phyloP scores from a whole-genome alignment of 1,140 invertebrate species.

The Plutomurus gul region DNA sequence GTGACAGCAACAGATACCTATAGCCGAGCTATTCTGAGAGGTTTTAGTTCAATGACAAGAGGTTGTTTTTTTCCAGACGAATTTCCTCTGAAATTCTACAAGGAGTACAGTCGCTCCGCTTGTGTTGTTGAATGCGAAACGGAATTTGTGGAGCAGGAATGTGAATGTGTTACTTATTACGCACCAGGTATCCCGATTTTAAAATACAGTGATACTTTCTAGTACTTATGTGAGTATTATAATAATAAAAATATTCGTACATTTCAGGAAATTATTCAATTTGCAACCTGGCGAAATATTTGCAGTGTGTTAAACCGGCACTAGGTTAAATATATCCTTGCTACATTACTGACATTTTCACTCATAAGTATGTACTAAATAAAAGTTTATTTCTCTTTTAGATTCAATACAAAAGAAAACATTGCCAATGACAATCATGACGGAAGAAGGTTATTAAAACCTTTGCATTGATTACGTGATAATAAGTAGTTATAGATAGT shows the following conservation, averaged over 20 bases:
- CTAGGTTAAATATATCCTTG: no score
- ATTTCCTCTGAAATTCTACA: slow-evolving; percentile 49
- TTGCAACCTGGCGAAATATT: slow-evolving; percentile 30
- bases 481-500: no score
- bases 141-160: slow-evolving; percentile 49
- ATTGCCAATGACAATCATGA: background rate
- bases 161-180: slow-evolving; percentile 52
- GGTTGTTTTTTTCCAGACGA: slow-evolving; percentile 52
- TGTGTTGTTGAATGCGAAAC: slow-evolving; percentile 54
- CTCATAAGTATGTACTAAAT: background rate
- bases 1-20: slow-evolving; percentile 46
- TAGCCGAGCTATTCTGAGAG: slow-evolving; percentile 41
- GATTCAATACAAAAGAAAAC: slow-evolving; percentile 42
- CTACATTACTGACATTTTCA: background rate
- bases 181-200: slow-evolving; percentile 44
- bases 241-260: background rate
- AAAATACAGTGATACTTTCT: no score
- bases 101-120: slow-evolving; percentile 52
- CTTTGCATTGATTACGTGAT: no score
- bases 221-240: background rate
- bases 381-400: background rate
- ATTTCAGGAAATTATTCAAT: slow-evolving; percentile 48
- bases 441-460: background rate
- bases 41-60: slow-evolving; percentile 31
- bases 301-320: slow-evolving; percentile 46